Conservation (phyloP, 2,797 vertebrate species). For the Protosalanx chinensis region DNA sequence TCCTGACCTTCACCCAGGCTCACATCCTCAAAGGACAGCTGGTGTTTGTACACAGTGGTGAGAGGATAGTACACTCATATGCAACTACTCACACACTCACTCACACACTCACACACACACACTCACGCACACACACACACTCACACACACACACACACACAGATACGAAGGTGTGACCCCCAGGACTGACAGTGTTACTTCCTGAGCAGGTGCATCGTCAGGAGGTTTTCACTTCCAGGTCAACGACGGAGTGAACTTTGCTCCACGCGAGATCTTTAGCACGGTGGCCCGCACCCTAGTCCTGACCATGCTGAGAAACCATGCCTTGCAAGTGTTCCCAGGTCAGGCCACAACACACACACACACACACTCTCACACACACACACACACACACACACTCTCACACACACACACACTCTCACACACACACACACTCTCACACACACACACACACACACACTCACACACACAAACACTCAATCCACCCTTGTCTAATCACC, state of each 20-base stretch:
- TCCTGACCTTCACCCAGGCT: constrained; percentile 86
- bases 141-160: not conserved
- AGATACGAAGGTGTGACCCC: not conserved
- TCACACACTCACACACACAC: too few relatives aligned
- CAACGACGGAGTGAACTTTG: constrained; percentile 87
- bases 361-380: not conserved
- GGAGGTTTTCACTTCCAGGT: constrained; percentile 92
- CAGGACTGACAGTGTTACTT: not conserved
- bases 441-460: not conserved
- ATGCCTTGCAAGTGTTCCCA: constrained; percentile 80
- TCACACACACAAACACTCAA: not conserved
- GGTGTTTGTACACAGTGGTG: constrained; percentile 84
- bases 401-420: not conserved
- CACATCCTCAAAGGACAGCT: constrained; percentile 77
- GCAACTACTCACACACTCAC: not conserved
- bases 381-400: not conserved
- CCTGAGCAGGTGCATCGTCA: constrained; percentile 70
- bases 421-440: not conserved
- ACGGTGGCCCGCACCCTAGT: constrained; percentile 73
- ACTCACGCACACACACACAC: too few relatives aligned
- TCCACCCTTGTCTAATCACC: not conserved
- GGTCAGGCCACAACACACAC: constrained; percentile 60
- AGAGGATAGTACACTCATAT: constrained; percentile 23
- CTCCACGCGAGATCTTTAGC: constrained; percentile 83
- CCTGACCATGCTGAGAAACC: constrained; percentile 79